phyloP scores from a whole-genome alignment of 2,113 vertebrate genomes.

The Danio rerio region DNA sequence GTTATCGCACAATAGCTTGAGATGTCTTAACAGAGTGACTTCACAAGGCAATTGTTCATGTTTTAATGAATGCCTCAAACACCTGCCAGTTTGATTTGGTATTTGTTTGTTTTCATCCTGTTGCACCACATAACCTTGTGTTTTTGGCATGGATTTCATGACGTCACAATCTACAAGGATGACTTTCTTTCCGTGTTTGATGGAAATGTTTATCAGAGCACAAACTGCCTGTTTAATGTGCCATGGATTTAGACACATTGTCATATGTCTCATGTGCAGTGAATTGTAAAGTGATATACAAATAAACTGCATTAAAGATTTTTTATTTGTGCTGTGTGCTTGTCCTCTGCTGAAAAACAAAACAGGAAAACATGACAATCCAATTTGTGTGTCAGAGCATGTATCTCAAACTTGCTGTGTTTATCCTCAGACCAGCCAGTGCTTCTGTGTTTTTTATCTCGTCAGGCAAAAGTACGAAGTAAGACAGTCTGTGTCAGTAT shows the following conservation, averaged over 20 bases:
- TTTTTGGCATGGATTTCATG: conserved; percentile 23
- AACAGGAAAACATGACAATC: background rate
- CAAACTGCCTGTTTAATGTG: conserved; percentile 28
- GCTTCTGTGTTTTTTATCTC: background rate
- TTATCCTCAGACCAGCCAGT: background rate
- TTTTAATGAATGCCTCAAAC: conserved; percentile 56
- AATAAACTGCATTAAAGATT: conserved; percentile 42
- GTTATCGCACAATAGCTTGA: conserved; percentile 37
- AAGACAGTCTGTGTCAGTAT: background rate
- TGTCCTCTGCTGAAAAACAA: background rate
- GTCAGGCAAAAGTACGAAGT: background rate
- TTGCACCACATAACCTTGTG: conserved; percentile 23
- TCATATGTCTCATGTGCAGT: conserved; percentile 19
- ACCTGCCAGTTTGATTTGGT: conserved; percentile 24
- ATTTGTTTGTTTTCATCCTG: background rate
- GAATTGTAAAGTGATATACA: conserved; percentile 49
- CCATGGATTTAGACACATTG: conserved; percentile 17
- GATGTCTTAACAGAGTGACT: conserved; percentile 24
- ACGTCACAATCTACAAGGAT: background rate
- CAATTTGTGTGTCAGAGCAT: background rate
- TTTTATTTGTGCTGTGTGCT: background rate
- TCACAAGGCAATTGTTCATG: conserved; percentile 56
- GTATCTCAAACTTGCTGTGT: background rate
- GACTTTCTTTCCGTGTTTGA: background rate
- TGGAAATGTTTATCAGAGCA: conserved; percentile 1